Base-by-base conservation (phyloP, 2,888 invertebrate species). In the Marasmarcha lunaedactyla region DNA sequence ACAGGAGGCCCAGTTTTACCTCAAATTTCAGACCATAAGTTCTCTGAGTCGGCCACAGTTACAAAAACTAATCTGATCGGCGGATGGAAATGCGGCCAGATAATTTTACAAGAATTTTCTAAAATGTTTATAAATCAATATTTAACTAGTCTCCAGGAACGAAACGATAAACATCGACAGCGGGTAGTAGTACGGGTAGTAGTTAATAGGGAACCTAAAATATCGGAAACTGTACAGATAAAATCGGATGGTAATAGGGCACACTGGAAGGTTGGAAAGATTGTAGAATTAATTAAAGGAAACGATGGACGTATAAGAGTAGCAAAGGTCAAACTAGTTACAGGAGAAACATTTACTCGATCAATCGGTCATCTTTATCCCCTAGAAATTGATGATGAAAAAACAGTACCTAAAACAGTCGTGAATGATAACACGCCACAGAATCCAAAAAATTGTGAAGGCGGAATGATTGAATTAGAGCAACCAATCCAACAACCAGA, bases 181-280 rank as follows among this genome's bases (percentile, higher is more conserved):
- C 35, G n/a, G n/a, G n/a, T 34, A 2, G 12, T 6, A 1, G 9
- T 12, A 30, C n/a, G n/a, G n/a, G n/a, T n/a, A n/a, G n/a, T n/a
- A n/a, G n/a, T n/a, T n/a, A n/a, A n/a, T n/a, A n/a, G n/a, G n/a
- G n/a, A 3, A 6, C 36, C 38, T 20, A 9, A 13, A 14, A 13
- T 14, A 13, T 41, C 38, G 4, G 30, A 45, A 1, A 33, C 45
- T 1, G 44, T 46, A 0, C 44, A 46, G 10, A 40, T 46, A 1
- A 44, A 48, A 11, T 37, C 15, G 4, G 45, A 43, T 7, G 46
- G 45, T 0, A 46, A 41, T n/a, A n/a, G n/a, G n/a, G n/a, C n/a
- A n/a, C n/a, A n/a, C n/a, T n/a, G n/a, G n/a, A n/a, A n/a, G n/a
- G n/a, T n/a, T n/a, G n/a, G n/a, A n/a, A n/a, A n/a, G n/a, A n/a